Conservation (phyloP, 2,888 invertebrate genomes). For the Adelphocoris suturalis region DNA sequence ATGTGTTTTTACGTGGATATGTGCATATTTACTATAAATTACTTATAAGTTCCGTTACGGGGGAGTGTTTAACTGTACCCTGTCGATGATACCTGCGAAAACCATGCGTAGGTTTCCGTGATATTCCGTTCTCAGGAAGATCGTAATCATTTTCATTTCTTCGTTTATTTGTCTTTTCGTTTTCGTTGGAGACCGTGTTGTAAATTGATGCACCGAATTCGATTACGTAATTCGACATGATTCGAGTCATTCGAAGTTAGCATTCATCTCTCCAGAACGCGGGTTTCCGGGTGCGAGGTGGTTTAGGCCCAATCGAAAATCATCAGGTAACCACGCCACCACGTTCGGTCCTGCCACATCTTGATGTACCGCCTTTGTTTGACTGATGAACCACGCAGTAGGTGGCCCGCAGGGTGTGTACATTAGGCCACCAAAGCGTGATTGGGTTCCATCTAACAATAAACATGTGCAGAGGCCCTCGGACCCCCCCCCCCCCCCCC, state of each 20-base stretch:
- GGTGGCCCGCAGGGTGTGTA: conserved; percentile 56
- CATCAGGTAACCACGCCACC: background rate
- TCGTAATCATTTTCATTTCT: too few species aligned
- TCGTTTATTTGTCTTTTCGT: too few species aligned
- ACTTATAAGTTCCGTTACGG: too few species aligned
- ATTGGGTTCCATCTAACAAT: conserved; percentile 59
- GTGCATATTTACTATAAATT: too few species aligned
- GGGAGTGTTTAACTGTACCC: too few species aligned
- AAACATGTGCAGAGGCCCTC: conserved; percentile 21
- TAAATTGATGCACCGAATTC: too few species aligned
- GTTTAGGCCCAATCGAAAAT: conserved; percentile 19
- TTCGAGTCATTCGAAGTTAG: background rate
- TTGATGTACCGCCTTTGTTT: conserved; percentile 63
- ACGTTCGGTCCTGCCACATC: conserved; percentile 33
- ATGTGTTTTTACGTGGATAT: too few species aligned
- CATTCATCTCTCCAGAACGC: background rate
- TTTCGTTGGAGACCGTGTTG: too few species aligned
- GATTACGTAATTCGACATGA: too few species aligned
- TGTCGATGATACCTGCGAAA: too few species aligned
- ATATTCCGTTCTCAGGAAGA: too few species aligned
- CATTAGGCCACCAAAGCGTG: conserved; percentile 60
- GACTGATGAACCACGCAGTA: conserved; percentile 60
- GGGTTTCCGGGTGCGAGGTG: conserved; percentile 30
- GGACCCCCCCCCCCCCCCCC: background rate
- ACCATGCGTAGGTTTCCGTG: too few species aligned